Percentiles rank a stretch among this genome's conserved stretches.
phyloP scores from a whole-genome alignment of 2,113 vertebrate species.

The Gymnocephalus cernua region DNA sequence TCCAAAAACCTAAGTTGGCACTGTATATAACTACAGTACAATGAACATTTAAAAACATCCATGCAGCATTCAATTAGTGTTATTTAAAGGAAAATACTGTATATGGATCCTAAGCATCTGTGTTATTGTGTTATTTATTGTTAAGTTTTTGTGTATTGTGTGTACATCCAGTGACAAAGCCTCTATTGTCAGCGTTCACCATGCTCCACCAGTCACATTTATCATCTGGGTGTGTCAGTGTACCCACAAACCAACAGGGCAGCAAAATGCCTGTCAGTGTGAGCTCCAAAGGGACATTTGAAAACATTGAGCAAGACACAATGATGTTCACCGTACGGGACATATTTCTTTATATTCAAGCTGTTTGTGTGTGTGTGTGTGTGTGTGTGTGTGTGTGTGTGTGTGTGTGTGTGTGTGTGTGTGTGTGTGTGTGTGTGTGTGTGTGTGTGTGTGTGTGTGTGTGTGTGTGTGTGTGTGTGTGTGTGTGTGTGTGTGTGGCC shows the following conservation, averaged over 20 bases:
- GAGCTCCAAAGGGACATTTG: neutral
- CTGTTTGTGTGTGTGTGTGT: neutral
- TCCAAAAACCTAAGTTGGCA: neutral
- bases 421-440: neutral
- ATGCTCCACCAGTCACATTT: conserved; percentile 15
- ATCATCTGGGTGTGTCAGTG: conserved; percentile 30
- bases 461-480: neutral
- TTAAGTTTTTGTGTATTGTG: neutral
- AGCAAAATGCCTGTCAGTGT: conserved; percentile 28
- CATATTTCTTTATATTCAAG: neutral
- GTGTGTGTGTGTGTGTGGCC: conserved; percentile 12
- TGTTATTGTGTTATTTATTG: conserved; percentile 4
- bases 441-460: neutral
- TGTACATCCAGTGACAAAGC: neutral
- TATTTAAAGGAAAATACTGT: neutral
- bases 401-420: too few relatives aligned
- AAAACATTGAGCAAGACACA: conserved; percentile 1
- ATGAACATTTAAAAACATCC: neutral
- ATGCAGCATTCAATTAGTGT: neutral
- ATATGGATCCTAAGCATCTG: neutral
- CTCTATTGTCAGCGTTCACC: neutral
- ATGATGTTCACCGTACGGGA: neutral
- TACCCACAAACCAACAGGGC: conserved; percentile 41
- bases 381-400: too few relatives aligned
- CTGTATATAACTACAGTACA: neutral